phyloP scores from a whole-genome alignment of 2,797 vertebrate species.

The Malurus splendens region DNA sequence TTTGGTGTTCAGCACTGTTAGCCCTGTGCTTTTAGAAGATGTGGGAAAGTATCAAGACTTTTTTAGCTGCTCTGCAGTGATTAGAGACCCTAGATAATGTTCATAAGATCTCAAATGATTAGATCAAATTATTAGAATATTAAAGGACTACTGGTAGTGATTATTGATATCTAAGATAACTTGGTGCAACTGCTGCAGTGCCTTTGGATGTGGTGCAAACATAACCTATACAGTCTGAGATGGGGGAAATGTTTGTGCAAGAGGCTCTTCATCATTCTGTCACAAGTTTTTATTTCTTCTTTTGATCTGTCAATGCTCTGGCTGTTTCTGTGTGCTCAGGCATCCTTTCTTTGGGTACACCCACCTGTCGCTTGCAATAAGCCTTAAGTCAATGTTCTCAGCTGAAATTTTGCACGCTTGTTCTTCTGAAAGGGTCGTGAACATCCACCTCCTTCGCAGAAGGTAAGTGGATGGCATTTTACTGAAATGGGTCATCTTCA shows the following conservation, averaged over 20 bases:
- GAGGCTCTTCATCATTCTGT: not conserved
- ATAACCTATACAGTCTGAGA: not conserved
- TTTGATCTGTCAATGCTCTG: not conserved
- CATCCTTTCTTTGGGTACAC: not conserved
- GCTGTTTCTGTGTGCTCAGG: not conserved
- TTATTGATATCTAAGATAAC: not conserved
- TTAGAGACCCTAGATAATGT: not conserved
- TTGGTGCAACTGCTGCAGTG: not conserved
- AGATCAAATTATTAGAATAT: too few relatives aligned
- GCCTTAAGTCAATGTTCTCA: not conserved
- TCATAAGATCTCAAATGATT: not conserved
- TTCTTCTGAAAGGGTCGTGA: not conserved
- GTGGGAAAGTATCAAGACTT: not conserved
- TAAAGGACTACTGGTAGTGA: not conserved
- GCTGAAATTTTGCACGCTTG: rapidly evolving
- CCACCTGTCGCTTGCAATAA: not conserved
- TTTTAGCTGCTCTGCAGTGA: not conserved
- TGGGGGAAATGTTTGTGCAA: not conserved
- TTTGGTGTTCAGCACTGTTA: not conserved
- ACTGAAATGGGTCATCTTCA: not conserved
- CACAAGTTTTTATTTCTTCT: not conserved
- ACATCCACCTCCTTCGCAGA: not conserved
- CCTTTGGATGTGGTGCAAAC: not conserved
- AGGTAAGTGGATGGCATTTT: not conserved
- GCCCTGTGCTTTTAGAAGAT: not conserved